These are phyloP conservation scores for Drosophila albomicans DNA, from an alignment of 1,140 invertebrate species.

Conservation along the genomic window DNA sequence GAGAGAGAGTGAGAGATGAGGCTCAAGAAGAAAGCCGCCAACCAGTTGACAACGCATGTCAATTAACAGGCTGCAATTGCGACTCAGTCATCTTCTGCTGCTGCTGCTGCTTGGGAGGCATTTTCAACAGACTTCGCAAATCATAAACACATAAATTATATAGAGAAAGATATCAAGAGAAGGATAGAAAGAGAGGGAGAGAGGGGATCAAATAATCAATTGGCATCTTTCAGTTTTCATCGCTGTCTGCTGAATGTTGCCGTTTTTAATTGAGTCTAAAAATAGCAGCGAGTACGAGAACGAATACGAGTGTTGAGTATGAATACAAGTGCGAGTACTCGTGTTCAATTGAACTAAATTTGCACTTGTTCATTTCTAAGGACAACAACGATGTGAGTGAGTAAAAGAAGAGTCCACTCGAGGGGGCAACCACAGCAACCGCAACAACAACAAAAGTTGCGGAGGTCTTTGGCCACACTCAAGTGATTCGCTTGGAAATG, in stretches of 20 bases:
- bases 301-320: conserved; percentile 22
- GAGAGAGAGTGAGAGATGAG: not conserved
- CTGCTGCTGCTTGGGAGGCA: not conserved
- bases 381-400: conserved; percentile 19
- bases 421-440: not conserved
- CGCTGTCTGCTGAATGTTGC: conserved; percentile 9
- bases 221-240: conserved; percentile 47
- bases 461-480: conserved; percentile 21
- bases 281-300: conserved; percentile 53
- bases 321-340: conserved; percentile 27
- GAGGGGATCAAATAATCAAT: conserved; percentile 53
- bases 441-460: not conserved
- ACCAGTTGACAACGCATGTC: conserved; percentile 36
- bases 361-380: conserved; percentile 44
- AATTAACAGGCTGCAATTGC: conserved; percentile 41
- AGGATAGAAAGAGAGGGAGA: not conserved
- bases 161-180: not conserved
- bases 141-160: conserved; percentile 21
- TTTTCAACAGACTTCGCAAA: conserved; percentile 3
- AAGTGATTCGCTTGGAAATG: conserved; percentile 16
- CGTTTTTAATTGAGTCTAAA: conserved; percentile 77
- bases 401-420: conserved; percentile 6
- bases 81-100: not conserved
- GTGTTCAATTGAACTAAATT: conserved; percentile 81
- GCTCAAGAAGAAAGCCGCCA: conserved; percentile 34